Conservation (phyloP, 1,140 invertebrate species). For the Colletes latitarsis region DNA sequence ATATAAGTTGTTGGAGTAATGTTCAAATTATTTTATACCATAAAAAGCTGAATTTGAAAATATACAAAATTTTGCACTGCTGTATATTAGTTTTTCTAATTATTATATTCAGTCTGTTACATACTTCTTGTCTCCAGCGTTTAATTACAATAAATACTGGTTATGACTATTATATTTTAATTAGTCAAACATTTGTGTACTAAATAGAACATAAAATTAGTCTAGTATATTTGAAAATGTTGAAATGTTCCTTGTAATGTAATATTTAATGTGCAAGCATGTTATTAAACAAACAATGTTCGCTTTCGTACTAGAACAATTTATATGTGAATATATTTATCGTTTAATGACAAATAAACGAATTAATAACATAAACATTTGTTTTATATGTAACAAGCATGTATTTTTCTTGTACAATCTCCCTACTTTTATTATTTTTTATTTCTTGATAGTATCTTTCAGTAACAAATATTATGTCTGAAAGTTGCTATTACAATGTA, state of each 20-base stretch:
- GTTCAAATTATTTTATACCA: constrained; percentile 24
- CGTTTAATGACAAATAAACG: constrained; percentile 26
- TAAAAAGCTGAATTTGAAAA: constrained; percentile 1
- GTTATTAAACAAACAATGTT: constrained; percentile 22
- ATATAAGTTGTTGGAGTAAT: constrained; percentile 17
- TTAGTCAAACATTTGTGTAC: constrained; percentile 20
- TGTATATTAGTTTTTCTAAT: constrained; percentile 8
- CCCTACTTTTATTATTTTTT: constrained; percentile 30
- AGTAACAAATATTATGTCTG: constrained; percentile 31
- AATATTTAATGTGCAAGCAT: not conserved
- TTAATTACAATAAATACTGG: constrained; percentile 18
- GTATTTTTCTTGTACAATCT: constrained; percentile 34
- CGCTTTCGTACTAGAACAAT: constrained; percentile 19
- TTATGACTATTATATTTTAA: constrained; percentile 14
- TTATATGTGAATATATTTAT: constrained; percentile 19
- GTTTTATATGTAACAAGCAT: constrained; percentile 31
- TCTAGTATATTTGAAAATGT: not conserved
- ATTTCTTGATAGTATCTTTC: constrained; percentile 18
- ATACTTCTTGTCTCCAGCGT: constrained; percentile 74
- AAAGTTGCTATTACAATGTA: constrained; percentile 30
- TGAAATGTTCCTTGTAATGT: not conserved
- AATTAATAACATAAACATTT: constrained; percentile 31
- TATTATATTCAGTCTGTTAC: constrained; percentile 52
- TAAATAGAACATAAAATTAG: constrained; percentile 8
- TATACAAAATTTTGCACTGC: not conserved